These are phyloP conservation scores for Pygmarrhopalites habei DNA, from an alignment of 1,140 invertebrate genomes.

Conservation along the genomic window DNA sequence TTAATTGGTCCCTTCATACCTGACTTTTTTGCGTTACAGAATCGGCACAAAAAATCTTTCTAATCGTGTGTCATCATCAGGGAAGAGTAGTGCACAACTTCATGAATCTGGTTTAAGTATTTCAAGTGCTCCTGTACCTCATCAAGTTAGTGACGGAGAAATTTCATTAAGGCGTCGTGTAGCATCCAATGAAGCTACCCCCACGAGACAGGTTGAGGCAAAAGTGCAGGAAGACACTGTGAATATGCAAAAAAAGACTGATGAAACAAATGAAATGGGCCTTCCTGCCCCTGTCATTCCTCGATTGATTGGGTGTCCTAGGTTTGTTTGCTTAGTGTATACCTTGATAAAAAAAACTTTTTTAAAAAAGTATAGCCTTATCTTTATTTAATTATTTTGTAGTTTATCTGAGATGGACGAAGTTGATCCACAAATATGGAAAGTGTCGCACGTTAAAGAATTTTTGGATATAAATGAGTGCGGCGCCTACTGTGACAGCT, in stretches of 20 bases:
- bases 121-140: too few relatives aligned
- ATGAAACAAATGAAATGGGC: slow-evolving; percentile 6
- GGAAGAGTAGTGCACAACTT: too few relatives aligned
- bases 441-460: slow-evolving; percentile 71
- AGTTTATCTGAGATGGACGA: slow-evolving; percentile 55
- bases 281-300: slow-evolving; percentile 4
- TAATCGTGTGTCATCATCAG: too few relatives aligned
- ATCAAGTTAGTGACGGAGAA: neutral
- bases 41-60: too few relatives aligned
- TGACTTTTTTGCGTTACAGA: too few relatives aligned
- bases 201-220: neutral
- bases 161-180: neutral
- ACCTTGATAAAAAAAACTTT: too few relatives aligned
- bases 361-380: too few relatives aligned
- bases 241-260: slow-evolving; percentile 25
- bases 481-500: slow-evolving; percentile 76
- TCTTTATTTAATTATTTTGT: too few relatives aligned
- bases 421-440: slow-evolving; percentile 69
- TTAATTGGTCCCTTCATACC: too few relatives aligned
- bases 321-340: too few relatives aligned
- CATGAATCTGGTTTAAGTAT: too few relatives aligned
- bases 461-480: slow-evolving; percentile 85
- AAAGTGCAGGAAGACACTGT: neutral
- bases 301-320: slow-evolving; percentile 12
- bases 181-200: neutral